Evolutionary conservation across 2,888 invertebrate genomes (phyloP), one percentile per base, ranked within the genome.

Genomic region (Himalopsyche anomala): DNA sequence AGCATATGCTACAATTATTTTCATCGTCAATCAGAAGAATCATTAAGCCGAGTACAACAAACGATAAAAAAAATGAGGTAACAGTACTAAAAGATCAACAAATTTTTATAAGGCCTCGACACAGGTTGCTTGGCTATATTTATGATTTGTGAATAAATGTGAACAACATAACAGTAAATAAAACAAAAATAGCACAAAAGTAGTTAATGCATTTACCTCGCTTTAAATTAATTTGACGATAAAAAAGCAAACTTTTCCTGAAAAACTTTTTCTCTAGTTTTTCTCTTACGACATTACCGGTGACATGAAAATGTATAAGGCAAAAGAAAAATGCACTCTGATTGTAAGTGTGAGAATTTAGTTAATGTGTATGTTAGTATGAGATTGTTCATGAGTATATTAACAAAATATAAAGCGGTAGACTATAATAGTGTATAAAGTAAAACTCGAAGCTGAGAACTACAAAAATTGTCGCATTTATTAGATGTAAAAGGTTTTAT

Each of bases 1-100:
- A 80, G 80, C 40, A 83, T 74, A 62, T 62, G 62, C 62, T 62
- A 62, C 62, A 62, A 28, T 62, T 62, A 62, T 62, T 62, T 62
- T 62, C 62, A 62, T 62, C 62, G 62, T 62, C 62, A 62, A 62
- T 19, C 62, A 62, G 62, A 62, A 62, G 62, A 19, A 19, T 62
- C 19, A 62, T 62, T 62, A 28, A 62, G 28, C 62, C 62, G 62
- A 62, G 4, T 19, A 62, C 62, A 62, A 62, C 62, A n/a, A 19
- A 62, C 19, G 28, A 62, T 2, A 19, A 62, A 62, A 62, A 28
- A 28, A 12, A 62, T 62, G 62, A 62, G 62, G 19, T 62, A 19
- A 62, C 62, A 62, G 19, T 62, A 62, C 62, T 62, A 62, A 62
- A 19, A 19, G 62, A 62, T 28, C 62, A 62, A 62, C 62, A 62